Percentiles rank a stretch among this genome's conserved stretches.
phyloP scores from a whole-genome alignment of 2,888 invertebrate species.

The Chrysolina americana region DNA sequence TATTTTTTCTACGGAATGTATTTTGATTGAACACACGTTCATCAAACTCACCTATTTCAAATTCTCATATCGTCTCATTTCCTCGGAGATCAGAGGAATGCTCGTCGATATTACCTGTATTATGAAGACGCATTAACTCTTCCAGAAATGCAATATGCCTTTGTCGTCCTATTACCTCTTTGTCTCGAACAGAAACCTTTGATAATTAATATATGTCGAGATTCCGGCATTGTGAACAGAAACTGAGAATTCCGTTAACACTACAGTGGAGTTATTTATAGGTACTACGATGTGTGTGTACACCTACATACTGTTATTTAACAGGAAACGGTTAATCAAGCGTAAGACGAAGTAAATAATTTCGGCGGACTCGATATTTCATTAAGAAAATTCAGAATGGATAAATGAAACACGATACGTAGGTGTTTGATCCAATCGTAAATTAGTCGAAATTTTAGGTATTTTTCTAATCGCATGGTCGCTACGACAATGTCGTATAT shows the following conservation, averaged over 20 bases:
- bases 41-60: too few relatives aligned
- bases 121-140: not conserved
- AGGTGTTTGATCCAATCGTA: too few relatives aligned
- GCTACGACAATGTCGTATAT: too few relatives aligned
- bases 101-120: not conserved
- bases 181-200: slow-evolving; percentile 20
- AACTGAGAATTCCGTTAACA: slow-evolving; percentile 21
- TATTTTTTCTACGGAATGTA: too few relatives aligned
- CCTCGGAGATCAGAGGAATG: too few relatives aligned
- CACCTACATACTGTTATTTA: slow-evolving; percentile 20
- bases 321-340: slow-evolving; percentile 29
- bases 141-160: slow-evolving; percentile 11
- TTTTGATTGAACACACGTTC: too few relatives aligned
- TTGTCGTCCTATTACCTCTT: slow-evolving; percentile 11
- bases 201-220: slow-evolving; percentile 19
- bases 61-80: too few relatives aligned
- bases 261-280: slow-evolving; percentile 26
- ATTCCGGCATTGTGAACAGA: slow-evolving; percentile 16
- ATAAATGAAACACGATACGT: too few relatives aligned
- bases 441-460: too few relatives aligned
- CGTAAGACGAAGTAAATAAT: not conserved
- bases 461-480: too few relatives aligned
- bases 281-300: slow-evolving; percentile 22
- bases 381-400: not conserved
- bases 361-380: not conserved